Base-by-base conservation (phyloP, 2,797 vertebrate species). In the Sphenodon punctatus region DNA sequence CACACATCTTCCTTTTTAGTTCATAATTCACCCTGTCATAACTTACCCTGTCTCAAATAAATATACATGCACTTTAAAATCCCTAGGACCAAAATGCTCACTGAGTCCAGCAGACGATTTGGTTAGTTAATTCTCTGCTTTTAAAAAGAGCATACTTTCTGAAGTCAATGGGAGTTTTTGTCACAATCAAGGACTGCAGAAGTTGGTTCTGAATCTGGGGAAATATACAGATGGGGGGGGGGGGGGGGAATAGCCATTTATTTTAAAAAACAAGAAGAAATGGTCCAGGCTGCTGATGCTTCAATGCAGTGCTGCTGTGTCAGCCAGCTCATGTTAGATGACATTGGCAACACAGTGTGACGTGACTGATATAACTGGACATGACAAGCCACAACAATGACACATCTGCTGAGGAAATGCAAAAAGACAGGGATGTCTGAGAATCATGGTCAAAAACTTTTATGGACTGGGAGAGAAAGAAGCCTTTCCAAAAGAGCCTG, bases 181-280 rank as follows among this genome's bases (percentile, higher is more conserved):
- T 39, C n/a, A 15, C 36, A 34, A 3, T 69, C 75, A 58, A 56
- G 25, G 41, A 45, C 39, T 38, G 19, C 55, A 61, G 38, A 68
- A 64, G 61, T 30, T 53, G 0, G 0, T 8, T 1, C 0, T 0
- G 3, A 36, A 58, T 36, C 80, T 72, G 81, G 1, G 27, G 20
- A 32, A 63, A 2, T 13, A 20, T 45, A 1, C 3, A 27, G 0
- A 1, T 9, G n/a, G 48, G 27, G 23, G 30, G 23, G 10, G n/a
- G n/a, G n/a, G n/a, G 36, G n/a, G 43, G 20, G 15, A 22, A 22
- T 20, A n/a, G n/a, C n/a, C n/a, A 30, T 13, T 48, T 43, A 63
- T 6, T 8, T 63, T 32, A 23, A 74, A 59, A 71, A 55, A 36
- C 20, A 76, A 66, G n/a, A 14, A 66, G 55, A 56, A 68, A n/a